phyloP scores from a whole-genome alignment of 2,113 vertebrate species.

The Leucoraja erinaceus region DNA sequence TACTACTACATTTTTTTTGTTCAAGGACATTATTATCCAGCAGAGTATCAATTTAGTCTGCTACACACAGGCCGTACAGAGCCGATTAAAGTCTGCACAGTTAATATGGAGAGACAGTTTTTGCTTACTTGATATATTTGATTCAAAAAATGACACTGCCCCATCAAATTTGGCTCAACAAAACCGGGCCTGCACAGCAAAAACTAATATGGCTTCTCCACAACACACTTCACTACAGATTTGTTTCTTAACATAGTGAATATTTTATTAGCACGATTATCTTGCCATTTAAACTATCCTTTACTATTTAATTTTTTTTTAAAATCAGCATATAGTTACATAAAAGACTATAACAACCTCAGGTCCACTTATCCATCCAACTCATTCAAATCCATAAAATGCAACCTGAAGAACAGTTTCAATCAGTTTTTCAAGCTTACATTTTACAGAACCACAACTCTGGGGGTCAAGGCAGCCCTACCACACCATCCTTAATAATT shows the following conservation, averaged over 20 bases:
- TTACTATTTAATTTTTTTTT: too few species aligned
- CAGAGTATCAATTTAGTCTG: neutral
- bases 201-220: neutral
- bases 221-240: neutral
- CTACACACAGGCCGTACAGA: conserved; percentile 8
- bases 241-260: neutral
- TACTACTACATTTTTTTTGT: neutral
- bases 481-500: neutral
- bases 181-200: neutral
- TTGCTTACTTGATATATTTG: conserved; percentile 8
- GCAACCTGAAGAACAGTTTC: neutral
- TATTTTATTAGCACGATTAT: neutral
- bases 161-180: neutral
- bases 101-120: neutral
- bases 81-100: conserved; percentile 27
- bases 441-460: neutral
- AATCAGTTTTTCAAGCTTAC: neutral
- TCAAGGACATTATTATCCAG: conserved; percentile 10
- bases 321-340: neutral
- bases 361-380: neutral
- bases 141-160: neutral
- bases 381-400: too few species aligned
- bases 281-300: neutral
- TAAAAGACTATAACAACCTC: neutral
- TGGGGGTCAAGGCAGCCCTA: neutral